Evolutionary conservation across 1,140 invertebrate genomes (phyloP), one percentile per base, ranked within the genome.

Genomic region (Diuraphis noxia): DNA sequence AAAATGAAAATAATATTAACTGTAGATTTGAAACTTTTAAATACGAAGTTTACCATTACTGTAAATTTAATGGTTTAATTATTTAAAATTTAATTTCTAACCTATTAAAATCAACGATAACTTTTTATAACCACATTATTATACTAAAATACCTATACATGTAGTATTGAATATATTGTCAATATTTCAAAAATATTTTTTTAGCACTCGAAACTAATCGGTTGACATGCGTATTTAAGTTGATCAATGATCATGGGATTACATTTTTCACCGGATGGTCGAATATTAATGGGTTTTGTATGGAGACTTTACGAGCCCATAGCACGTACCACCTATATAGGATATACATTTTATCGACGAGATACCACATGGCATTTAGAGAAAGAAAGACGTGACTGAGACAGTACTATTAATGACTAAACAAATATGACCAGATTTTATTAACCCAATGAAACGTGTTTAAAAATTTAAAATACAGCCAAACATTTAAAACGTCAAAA

Each of bases 191-290:
- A 30, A 30, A 56, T 56, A 25, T 56, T 30, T 56, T 52, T 30
- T 56, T 30, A 56, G 77, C 0, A 40, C 77, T 81, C 77, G 23
- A 40, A 23, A 81, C 36, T 81, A 81, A 81, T 38, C 36, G 21
- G 40, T 41, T 82, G 38, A 36, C 38, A 17, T 82, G 43, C 13
- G 81, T 40, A 82, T 82, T 82, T 82, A 82, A 10, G 30, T 30
- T 82, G 38, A 82, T 82, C 81, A 30, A 56, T 56, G 23, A 56
- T 56, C 40, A 40, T 10, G 8, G 5, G 36, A 23, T 38, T 23
- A 17, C 38, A 85, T 85, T 85, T 85, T 85, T 30, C 41, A 85
- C 41, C 82, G 82, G 82, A 85, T 46, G 82, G 41, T 34, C 17
- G 41, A 46, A 46, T 85, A 85, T 85, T 82, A 82, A 82, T 82